phyloP scores from a whole-genome alignment of 2,113 vertebrate genomes.

The Fukomys damarensis region DNA sequence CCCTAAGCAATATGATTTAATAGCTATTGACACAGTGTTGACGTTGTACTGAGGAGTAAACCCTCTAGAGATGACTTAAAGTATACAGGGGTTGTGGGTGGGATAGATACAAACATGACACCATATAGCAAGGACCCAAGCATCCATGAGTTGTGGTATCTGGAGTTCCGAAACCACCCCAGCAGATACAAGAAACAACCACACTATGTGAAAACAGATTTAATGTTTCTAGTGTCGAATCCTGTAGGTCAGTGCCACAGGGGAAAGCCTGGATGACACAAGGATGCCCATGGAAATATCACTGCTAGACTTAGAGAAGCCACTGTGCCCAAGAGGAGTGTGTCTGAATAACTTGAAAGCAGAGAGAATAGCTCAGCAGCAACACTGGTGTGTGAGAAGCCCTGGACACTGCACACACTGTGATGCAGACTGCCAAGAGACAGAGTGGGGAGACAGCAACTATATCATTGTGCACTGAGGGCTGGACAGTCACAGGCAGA shows the following conservation, averaged over 20 bases:
- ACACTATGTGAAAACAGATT: not conserved
- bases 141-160: not conserved
- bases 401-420: not conserved
- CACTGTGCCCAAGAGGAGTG: not conserved
- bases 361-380: not conserved
- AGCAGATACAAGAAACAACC: not conserved
- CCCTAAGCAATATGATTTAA: not conserved
- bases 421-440: not conserved
- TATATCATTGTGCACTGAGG: accelerated
- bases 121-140: not conserved
- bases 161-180: not conserved
- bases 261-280: not conserved
- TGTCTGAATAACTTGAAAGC: not conserved
- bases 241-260: not conserved
- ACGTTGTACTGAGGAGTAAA: not conserved
- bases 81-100: accelerated
- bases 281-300: not conserved
- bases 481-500: not conserved
- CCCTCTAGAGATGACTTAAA: not conserved
- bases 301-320: not conserved
- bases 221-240: not conserved
- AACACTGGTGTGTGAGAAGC: not conserved
- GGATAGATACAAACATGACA: not conserved
- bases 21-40: not conserved
- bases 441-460: not conserved